phyloP scores from a whole-genome alignment of 2,888 invertebrate genomes.

The Euplagia quadripunctaria region DNA sequence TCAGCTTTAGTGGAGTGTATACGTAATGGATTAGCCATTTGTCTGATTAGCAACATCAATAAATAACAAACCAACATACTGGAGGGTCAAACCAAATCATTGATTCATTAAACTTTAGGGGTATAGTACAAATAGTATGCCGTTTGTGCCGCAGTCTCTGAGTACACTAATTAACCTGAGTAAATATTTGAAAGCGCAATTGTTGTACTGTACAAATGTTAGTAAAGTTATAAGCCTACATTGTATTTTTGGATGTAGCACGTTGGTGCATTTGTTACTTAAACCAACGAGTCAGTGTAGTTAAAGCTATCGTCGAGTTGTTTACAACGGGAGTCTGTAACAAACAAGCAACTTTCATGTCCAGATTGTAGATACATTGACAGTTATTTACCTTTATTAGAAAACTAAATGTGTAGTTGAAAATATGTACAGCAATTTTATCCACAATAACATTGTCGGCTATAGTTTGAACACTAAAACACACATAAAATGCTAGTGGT shows the following conservation, averaged over 20 bases:
- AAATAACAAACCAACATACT: constrained; percentile 76
- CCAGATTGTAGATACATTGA: not conserved
- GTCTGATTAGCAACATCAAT: constrained; percentile 85
- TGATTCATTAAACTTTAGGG: constrained; percentile 82
- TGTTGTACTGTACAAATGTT: constrained; percentile 53
- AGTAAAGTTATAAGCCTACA: constrained; percentile 51
- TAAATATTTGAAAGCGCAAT: constrained; percentile 71
- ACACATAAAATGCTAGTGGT: too few species aligned
- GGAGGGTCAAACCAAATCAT: constrained; percentile 76
- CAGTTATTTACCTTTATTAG: not conserved
- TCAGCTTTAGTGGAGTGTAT: constrained; percentile 65
- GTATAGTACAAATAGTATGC: constrained; percentile 66
- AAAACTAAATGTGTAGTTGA: not conserved
- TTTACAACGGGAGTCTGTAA: constrained; percentile 9
- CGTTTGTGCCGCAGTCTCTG: constrained; percentile 63
- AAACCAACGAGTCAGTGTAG: constrained; percentile 7
- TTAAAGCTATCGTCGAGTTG: constrained; percentile 11
- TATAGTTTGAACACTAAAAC: too few species aligned
- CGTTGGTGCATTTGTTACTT: constrained; percentile 18
- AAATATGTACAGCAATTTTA: not conserved
- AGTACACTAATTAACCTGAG: constrained; percentile 79
- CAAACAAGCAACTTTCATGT: constrained; percentile 8
- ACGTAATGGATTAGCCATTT: constrained; percentile 86
- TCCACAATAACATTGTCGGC: too few species aligned
- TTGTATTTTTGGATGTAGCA: constrained; percentile 38